Evolutionary conservation across 2,113 vertebrate species (phyloP).

Genomic region (Ardeotis arabs): DNA sequence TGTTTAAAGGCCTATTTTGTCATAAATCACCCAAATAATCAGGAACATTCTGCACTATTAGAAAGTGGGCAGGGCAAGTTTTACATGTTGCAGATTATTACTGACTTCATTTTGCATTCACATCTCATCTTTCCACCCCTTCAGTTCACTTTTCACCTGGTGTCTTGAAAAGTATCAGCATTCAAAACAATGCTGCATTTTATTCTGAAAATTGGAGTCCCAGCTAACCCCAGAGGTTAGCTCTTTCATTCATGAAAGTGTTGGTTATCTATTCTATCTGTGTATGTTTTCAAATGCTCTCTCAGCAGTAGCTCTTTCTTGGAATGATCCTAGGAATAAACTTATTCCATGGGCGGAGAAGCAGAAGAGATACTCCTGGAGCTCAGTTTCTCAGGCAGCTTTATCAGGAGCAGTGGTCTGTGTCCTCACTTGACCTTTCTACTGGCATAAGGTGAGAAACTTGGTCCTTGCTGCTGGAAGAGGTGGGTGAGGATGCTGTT

Average conservation of each 20-base stretch:
- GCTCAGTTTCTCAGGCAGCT: background rate
- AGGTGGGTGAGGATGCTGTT: background rate
- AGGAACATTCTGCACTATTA: background rate
- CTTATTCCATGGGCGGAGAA: background rate
- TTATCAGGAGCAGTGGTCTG: background rate
- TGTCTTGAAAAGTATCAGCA: background rate
- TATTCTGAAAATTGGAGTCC: background rate
- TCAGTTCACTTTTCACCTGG: background rate
- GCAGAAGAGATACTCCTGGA: background rate
- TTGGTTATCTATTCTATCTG: background rate
- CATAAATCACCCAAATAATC: background rate
- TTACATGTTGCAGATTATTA: background rate
- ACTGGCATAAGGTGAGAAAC: background rate
- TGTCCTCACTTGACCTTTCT: background rate
- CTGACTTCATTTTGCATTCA: background rate
- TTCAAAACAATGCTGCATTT: background rate
- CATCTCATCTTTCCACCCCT: background rate
- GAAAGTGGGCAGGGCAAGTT: background rate
- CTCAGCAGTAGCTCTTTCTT: background rate
- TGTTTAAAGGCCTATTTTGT: background rate
- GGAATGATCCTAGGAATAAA: background rate
- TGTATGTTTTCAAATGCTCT: background rate
- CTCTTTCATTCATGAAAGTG: background rate
- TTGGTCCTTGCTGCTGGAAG: background rate
- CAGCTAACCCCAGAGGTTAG: background rate